A percentile compares a stretch with the other conserved stretches of the same genome.
These are phyloP conservation scores for Epicauta chinensis DNA, from an alignment of 1,140 invertebrate genomes.

Conservation along the genomic window DNA sequence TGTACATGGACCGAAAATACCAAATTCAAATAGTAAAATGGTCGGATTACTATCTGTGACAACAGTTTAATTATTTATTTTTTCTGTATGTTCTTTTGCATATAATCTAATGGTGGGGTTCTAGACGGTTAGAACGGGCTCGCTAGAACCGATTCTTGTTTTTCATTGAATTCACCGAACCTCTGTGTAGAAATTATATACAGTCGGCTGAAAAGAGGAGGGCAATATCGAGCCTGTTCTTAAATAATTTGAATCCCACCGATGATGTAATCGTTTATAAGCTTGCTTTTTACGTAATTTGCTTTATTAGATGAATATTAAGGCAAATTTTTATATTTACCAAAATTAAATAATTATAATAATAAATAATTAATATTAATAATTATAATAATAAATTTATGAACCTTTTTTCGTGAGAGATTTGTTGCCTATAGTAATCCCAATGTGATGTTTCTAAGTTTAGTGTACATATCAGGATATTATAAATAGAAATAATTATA, in stretches of 20 bases:
- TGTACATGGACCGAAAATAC: constrained; percentile 44
- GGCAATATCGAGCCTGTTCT: too few relatives aligned
- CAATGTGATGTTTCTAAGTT: constrained; percentile 37
- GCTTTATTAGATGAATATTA: constrained; percentile 1
- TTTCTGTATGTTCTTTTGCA: background rate
- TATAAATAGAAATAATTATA: constrained; percentile 9
- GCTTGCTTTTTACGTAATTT: background rate
- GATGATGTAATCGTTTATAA: background rate
- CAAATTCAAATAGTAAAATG: constrained; percentile 44
- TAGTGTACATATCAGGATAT: constrained; percentile 36
- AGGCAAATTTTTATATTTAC: background rate
- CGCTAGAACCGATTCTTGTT: too few relatives aligned
- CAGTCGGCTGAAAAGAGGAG: too few relatives aligned
- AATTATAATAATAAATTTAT: background rate
- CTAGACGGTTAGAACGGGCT: too few relatives aligned
- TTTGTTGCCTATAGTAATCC: constrained; percentile 26
- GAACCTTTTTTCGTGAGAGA: constrained; percentile 8
- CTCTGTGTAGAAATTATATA: too few relatives aligned
- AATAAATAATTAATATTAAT: background rate
- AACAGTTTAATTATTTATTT: constrained; percentile 43
- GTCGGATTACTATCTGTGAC: constrained; percentile 50
- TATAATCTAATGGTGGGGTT: too few relatives aligned
- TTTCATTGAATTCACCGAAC: too few relatives aligned
- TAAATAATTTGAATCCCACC: too few relatives aligned
- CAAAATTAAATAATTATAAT: background rate